Percentiles rank a stretch among this genome's conserved stretches.
Evolutionary conservation across 2,797 vertebrate species (phyloP).

Genomic region (Lepilemur septentrionalis): DNA sequence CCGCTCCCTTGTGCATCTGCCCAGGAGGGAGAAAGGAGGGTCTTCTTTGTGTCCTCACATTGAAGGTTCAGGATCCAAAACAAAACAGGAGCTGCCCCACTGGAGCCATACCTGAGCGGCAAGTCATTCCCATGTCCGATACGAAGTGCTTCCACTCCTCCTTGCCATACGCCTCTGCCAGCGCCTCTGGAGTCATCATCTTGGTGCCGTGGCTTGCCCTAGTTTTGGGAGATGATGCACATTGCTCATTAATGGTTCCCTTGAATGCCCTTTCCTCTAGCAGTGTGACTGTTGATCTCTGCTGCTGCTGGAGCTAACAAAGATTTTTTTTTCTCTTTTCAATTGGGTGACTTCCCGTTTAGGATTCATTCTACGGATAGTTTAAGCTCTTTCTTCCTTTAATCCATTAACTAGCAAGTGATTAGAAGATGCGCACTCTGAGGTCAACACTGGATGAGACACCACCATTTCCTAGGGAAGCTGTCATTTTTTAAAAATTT

Average conservation of each 20-base stretch:
- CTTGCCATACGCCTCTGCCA: slow-evolving; percentile 90
- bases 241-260: neutral
- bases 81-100: neutral
- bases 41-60: neutral
- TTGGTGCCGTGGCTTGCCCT: slow-evolving; percentile 94
- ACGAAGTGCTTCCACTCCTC: slow-evolving; percentile 94
- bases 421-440: neutral
- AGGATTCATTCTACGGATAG: neutral
- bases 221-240: slow-evolving; percentile 30
- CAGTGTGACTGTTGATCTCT: neutral
- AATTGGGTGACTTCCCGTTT: neutral
- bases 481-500: too few species aligned
- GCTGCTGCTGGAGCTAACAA: too few species aligned
- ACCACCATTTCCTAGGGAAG: neutral
- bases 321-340: neutral
- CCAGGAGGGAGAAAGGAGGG: neutral
- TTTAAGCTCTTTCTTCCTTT: neutral
- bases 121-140: slow-evolving; percentile 90
- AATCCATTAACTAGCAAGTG: neutral
- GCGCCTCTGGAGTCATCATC: slow-evolving; percentile 88
- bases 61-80: neutral
- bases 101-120: slow-evolving; percentile 90
- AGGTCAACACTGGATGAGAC: neutral
- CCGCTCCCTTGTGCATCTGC: too few species aligned
- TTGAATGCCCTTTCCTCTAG: neutral